Base-by-base conservation (phyloP, 2,888 invertebrate species). In the Melieria crassipennis region DNA sequence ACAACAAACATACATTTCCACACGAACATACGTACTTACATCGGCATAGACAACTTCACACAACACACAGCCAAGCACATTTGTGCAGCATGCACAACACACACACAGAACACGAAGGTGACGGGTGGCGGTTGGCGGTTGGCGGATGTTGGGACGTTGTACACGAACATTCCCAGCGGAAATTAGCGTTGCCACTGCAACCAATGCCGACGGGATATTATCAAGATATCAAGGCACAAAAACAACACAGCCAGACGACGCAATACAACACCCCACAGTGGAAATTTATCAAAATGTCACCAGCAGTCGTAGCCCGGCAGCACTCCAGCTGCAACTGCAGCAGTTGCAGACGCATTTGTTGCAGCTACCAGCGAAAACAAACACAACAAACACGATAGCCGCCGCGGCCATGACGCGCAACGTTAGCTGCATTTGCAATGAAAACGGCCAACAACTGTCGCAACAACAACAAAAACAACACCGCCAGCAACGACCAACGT, bases 231-330 rank as follows among this genome's bases (percentile, higher is more conserved):
- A 60, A 66, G 56, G 30, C 48, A 65, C 46, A 65, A 43, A 65
- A 57, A 60, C 60, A 68, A 69, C 69, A 5, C 56, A 71, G 66
- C 50, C 47, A 65, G 47, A 47, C 47, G 57, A 47, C 57, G 30
- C 16, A 52, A 16, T 52, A 43, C 58, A 6, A 48, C 60, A 48
- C 48, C 5, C 65, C 65, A 56, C 66, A 43, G 52, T 68, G 61
- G 66, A 72, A 73, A 72, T 75, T 73, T 73, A 72, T 72, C 71
- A 74, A 75, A 71, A 75, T 71, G 71, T 73, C 69, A 48, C 58
- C 58, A 58, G 13, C 66, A 73, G 57, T 10, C 57, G 48, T 13
- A 50, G 10, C 48, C 48, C 58, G 9, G 58, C 50, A 30, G 30
- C 30, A 30, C 30, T 30, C 30, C 30, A 30, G 30, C 30, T 30